Conservation (phyloP, 2,113 vertebrate species). For the Corythornis vintsioides region DNA sequence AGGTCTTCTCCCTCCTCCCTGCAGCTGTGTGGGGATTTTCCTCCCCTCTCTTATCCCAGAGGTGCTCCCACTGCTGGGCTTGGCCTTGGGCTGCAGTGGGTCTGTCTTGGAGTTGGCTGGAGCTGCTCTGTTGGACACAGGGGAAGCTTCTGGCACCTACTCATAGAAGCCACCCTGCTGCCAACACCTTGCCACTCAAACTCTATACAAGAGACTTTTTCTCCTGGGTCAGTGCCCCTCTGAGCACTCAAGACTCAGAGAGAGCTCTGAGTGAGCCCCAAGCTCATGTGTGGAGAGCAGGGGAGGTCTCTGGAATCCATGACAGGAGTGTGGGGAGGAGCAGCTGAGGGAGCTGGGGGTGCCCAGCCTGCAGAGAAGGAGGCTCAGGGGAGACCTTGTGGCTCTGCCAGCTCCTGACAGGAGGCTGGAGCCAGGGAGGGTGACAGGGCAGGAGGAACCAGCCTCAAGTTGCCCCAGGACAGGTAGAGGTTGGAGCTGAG, state of each 20-base stretch:
- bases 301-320: neutral
- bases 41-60: neutral
- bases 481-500: too few relatives aligned
- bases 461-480: too few relatives aligned
- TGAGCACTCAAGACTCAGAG: fast-evolving
- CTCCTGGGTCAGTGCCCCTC: neutral
- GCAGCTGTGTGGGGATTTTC: neutral
- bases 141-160: neutral
- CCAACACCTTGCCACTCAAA: neutral
- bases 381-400: too few relatives aligned
- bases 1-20: neutral
- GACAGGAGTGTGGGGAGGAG: too few relatives aligned
- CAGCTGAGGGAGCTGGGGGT: too few relatives aligned
- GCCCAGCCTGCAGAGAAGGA: too few relatives aligned
- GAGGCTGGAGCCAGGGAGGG: too few relatives aligned
- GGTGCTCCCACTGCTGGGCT: neutral
- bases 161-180: neutral
- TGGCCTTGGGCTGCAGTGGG: neutral
- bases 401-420: too few relatives aligned
- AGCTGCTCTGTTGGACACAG: neutral
- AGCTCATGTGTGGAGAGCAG: neutral
- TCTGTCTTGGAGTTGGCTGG: neutral
- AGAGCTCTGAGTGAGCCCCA: neutral
- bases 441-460: too few relatives aligned
- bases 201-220: neutral